Conservation (phyloP, 2,888 invertebrate genomes). For the Polymixis lichenea region DNA sequence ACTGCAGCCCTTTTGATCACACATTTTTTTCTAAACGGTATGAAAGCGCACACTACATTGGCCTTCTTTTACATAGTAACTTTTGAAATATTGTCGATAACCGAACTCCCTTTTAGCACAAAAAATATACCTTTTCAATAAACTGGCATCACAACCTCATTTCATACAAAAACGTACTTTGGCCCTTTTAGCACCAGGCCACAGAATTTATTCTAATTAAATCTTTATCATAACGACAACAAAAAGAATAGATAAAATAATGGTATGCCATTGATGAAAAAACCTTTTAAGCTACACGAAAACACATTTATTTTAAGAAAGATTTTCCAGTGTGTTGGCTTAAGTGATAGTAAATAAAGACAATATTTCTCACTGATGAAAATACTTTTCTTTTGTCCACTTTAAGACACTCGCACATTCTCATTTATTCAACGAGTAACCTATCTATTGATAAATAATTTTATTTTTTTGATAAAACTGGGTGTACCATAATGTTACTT, state of each 20-base stretch:
- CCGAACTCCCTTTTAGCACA: no score
- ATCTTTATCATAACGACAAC: neutral
- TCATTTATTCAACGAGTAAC: neutral
- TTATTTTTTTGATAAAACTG: neutral
- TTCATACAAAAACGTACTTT: no score
- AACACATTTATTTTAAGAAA: neutral
- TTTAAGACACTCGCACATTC: neutral
- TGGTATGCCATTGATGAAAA: neutral
- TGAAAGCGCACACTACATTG: no score
- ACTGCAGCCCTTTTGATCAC: no score
- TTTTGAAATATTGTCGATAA: no score
- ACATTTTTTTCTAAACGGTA: no score
- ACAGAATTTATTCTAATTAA: neutral
- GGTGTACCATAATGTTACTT: neutral
- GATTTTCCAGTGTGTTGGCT: conserved; percentile 11
- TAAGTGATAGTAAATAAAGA: neutral
- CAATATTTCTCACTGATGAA: neutral
- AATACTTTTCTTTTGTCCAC: conserved; percentile 5
- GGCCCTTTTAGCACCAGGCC: no score
- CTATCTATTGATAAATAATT: neutral
- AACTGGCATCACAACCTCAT: no score
- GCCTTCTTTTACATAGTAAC: no score
- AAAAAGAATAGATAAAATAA: neutral
- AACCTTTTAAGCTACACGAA: neutral
- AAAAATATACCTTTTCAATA: no score